These are phyloP conservation scores for Drosophila seclusa DNA, from an alignment of 2,888 invertebrate genomes.

Conservation along the genomic window DNA sequence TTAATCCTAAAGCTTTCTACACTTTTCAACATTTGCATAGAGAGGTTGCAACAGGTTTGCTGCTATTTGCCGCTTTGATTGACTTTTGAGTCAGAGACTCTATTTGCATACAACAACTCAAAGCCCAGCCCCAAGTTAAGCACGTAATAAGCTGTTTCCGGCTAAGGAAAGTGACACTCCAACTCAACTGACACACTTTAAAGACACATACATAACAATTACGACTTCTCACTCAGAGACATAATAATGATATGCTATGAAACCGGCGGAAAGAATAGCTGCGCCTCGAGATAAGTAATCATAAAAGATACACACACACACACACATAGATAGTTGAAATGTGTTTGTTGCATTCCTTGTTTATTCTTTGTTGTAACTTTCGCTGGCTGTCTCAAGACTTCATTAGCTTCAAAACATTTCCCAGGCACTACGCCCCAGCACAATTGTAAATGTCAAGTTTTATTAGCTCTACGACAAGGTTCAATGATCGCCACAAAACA, in stretches of 20 bases:
- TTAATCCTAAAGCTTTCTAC: conserved; percentile 23
- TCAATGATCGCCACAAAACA: conserved; percentile 50
- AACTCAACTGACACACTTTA: conserved; percentile 49
- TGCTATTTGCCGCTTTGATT: conserved; percentile 49
- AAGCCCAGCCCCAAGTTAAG: conserved; percentile 20
- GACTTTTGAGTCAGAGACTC: conserved; percentile 33
- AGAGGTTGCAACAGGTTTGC: conserved; percentile 23
- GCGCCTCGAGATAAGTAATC: conserved; percentile 65
- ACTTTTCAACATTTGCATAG: conserved; percentile 39
- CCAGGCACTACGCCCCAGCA: conserved; percentile 10
- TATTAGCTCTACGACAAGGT: conserved; percentile 62
- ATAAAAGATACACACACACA: conserved; percentile 34
- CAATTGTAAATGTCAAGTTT: conserved; percentile 76
- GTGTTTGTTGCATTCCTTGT: conserved; percentile 61
- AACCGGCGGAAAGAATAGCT: conserved; percentile 28
- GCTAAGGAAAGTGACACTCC: conserved; percentile 34
- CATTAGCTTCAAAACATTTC: conserved; percentile 33
- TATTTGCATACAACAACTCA: conserved; percentile 8
- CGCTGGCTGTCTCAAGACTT: conserved; percentile 64
- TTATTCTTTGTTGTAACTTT: conserved; percentile 71
- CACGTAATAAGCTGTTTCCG: conserved; percentile 55
- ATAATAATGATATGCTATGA: conserved; percentile 49
- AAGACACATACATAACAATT: conserved; percentile 50
- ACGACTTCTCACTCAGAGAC: conserved; percentile 60
- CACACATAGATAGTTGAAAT: neutral